phyloP scores from a whole-genome alignment of 2,113 vertebrate genomes.

The Seriola quinqueradiata region DNA sequence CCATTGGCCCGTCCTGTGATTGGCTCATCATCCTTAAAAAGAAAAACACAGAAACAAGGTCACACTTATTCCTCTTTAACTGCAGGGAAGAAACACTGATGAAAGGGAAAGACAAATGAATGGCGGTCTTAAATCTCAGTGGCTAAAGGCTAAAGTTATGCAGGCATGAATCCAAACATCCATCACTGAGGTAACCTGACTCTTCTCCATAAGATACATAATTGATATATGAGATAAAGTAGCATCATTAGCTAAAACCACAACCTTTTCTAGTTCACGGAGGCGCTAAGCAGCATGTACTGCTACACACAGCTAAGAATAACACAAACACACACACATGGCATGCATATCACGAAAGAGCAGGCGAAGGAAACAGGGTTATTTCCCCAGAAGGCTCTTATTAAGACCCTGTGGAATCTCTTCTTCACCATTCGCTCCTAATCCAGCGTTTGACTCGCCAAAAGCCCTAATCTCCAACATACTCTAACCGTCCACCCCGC shows the following conservation, averaged over 20 bases:
- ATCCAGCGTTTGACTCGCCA: slow-evolving; percentile 63
- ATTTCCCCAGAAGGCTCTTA: slow-evolving; percentile 29
- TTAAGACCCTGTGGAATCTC: slow-evolving; percentile 47
- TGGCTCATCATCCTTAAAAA: slow-evolving; percentile 81
- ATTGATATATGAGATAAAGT: slow-evolving; percentile 29
- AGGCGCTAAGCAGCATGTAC: not conserved
- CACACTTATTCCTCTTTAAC: slow-evolving; percentile 11
- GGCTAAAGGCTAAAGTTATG: not conserved
- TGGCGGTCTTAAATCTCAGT: not conserved
- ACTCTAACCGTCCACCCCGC: slow-evolving; percentile 51
- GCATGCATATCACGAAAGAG: not conserved
- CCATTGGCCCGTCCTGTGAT: slow-evolving; percentile 61
- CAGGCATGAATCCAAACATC: slow-evolving; percentile 9
- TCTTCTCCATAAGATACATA: slow-evolving; percentile 11
- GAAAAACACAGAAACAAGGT: slow-evolving; percentile 20
- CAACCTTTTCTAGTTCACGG: slow-evolving; percentile 6
- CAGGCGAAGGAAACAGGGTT: slow-evolving; percentile 24
- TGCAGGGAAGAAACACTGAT: not conserved
- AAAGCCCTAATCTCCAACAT: slow-evolving; percentile 61
- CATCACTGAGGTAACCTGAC: not conserved
- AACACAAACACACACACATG: slow-evolving; percentile 20
- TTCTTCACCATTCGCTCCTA: slow-evolving; percentile 47
- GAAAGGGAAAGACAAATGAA: not conserved
- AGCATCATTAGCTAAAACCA: slow-evolving; percentile 11
- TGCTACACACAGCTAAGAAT: not conserved